These are phyloP conservation scores for Struthio camelus DNA, from an alignment of 2,113 vertebrate species.

Conservation along the genomic window DNA sequence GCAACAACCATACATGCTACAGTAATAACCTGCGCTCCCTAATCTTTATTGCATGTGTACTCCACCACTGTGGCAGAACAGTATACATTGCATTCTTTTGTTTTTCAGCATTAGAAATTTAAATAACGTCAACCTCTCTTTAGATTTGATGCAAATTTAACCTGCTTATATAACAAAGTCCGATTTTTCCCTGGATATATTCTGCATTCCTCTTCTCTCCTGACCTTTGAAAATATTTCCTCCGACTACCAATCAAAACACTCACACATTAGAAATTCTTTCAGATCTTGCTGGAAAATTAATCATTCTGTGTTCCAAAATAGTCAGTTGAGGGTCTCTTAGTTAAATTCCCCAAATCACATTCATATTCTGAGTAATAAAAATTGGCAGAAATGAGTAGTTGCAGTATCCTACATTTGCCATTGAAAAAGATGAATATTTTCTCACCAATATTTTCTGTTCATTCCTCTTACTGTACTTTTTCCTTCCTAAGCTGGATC, in stretches of 20 bases:
- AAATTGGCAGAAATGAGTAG: conserved; percentile 40
- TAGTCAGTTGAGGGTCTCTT: conserved; percentile 57
- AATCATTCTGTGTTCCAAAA: conserved; percentile 52
- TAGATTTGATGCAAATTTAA: conserved; percentile 20
- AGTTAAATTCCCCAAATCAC: conserved; percentile 56
- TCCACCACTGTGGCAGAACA: neutral
- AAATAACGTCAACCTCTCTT: conserved; percentile 10
- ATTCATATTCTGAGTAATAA: conserved; percentile 12
- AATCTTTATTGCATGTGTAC: neutral
- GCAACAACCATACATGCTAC: neutral
- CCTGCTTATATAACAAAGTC: neutral
- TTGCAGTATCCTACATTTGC: neutral
- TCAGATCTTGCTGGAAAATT: conserved; percentile 44
- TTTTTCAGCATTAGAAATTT: conserved; percentile 12
- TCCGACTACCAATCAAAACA: conserved; percentile 53
- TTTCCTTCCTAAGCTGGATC: neutral
- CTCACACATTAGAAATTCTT: conserved; percentile 51
- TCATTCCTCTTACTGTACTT: neutral
- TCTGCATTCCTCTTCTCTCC: conserved; percentile 28
- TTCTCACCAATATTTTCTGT: too few relatives aligned
- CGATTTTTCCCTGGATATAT: conserved; percentile 14
- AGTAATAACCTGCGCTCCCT: neutral
- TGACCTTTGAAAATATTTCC: conserved; percentile 64
- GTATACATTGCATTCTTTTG: neutral
- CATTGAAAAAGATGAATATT: conserved; percentile 26